Conservation (phyloP, 2,888 invertebrate species). For the Eudemis profundana region DNA sequence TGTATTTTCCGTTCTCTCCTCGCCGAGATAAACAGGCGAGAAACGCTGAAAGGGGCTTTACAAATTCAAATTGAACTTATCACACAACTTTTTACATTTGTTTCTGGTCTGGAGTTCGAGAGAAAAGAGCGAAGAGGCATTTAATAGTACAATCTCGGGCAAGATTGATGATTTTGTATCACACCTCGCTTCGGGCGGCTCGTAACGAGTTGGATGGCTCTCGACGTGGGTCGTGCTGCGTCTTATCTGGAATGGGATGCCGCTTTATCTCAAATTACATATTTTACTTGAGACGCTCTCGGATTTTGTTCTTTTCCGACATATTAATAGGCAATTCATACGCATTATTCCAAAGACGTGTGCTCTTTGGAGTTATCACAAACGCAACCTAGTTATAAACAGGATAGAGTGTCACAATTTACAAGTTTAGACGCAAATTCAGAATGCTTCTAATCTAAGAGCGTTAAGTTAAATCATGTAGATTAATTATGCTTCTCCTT, state of each 20-base stretch:
- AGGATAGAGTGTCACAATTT: not conserved
- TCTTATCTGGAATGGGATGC: slow-evolving; percentile 84
- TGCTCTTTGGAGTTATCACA: not conserved
- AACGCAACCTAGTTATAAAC: not conserved
- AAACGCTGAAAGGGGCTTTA: slow-evolving; percentile 85
- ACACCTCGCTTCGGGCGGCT: slow-evolving; percentile 85
- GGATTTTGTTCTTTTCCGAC: slow-evolving; percentile 69
- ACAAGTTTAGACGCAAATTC: not conserved
- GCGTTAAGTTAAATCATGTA: not conserved
- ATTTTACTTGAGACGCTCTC: slow-evolving; percentile 81
- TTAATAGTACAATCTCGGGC: slow-evolving; percentile 85
- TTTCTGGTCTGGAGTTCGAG: slow-evolving; percentile 84
- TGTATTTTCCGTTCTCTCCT: slow-evolving; percentile 83
- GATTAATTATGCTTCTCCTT: not conserved
- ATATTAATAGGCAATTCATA: slow-evolving; percentile 33
- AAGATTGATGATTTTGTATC: slow-evolving; percentile 86
- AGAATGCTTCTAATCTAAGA: not conserved
- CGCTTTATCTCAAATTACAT: slow-evolving; percentile 85
- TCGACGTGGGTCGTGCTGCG: slow-evolving; percentile 82
- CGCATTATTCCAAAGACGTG: not conserved
- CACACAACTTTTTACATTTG: slow-evolving; percentile 86
- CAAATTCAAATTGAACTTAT: slow-evolving; percentile 86
- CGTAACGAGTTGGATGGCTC: slow-evolving; percentile 82
- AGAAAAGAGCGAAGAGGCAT: slow-evolving; percentile 84
- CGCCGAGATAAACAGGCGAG: slow-evolving; percentile 84